phyloP scores from a whole-genome alignment of 2,113 vertebrate species.

The Agelaius tricolor region DNA sequence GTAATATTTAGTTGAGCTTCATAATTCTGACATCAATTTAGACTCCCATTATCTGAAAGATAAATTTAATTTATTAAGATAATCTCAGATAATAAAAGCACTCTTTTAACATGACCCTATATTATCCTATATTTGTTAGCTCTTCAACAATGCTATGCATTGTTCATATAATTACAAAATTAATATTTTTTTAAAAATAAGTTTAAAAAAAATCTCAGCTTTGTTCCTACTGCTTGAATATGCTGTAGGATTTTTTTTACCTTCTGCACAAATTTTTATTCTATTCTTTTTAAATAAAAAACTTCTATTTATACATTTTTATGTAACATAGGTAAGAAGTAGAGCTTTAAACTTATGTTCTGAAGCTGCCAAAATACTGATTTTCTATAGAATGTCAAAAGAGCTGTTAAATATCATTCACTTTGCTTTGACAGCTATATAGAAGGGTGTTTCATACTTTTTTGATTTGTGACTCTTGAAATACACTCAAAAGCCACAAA shows the following conservation, averaged over 20 bases:
- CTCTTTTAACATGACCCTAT: not conserved
- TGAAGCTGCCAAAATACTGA: not conserved
- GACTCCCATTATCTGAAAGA: not conserved
- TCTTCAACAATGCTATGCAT: not conserved
- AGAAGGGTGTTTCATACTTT: not conserved
- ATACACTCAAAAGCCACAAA: not conserved
- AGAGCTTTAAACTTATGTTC: not conserved
- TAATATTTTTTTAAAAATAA: not conserved
- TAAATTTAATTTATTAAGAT: not conserved
- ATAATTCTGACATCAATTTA: not conserved
- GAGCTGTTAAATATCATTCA: not conserved
- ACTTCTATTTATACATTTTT: not conserved
- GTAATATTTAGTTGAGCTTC: not conserved
- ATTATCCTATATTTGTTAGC: not conserved
- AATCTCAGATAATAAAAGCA: not conserved
- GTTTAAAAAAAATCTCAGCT: fast-evolving
- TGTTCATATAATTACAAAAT: not conserved
- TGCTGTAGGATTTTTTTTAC: not conserved
- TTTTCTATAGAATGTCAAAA: not conserved
- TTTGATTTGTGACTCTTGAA: not conserved
- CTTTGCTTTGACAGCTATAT: not conserved
- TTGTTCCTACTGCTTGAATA: not conserved
- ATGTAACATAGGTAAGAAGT: not conserved
- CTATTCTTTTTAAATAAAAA: not conserved
- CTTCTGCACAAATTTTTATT: not conserved